A percentile compares a stretch with the other conserved stretches of the same genome.
Evolutionary conservation across 2,888 invertebrate genomes (phyloP).

Genomic region (Pollenia angustigena): DNA sequence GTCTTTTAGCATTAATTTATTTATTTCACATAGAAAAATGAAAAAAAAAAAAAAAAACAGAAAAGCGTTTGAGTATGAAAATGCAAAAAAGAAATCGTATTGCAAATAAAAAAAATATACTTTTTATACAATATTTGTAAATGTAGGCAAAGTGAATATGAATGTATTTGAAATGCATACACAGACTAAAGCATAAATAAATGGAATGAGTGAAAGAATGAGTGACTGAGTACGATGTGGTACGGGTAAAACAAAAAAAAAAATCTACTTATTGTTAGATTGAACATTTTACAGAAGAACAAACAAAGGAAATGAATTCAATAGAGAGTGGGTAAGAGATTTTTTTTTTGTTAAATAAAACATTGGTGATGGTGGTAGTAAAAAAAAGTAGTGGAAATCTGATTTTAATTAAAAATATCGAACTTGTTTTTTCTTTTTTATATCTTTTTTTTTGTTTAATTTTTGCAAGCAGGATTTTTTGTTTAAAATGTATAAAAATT

Average conservation of each 20-base stretch:
- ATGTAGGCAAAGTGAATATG: constrained; percentile 15
- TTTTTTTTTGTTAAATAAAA: constrained; percentile 36
- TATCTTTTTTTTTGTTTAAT: constrained; percentile 12
- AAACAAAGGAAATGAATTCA: constrained; percentile 60
- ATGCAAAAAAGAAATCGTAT: constrained; percentile 34
- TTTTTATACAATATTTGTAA: constrained; percentile 18
- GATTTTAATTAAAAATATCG: constrained; percentile 68
- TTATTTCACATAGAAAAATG: not conserved
- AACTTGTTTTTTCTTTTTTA: constrained; percentile 53
- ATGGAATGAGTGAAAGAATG: not conserved
- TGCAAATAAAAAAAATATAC: constrained; percentile 25
- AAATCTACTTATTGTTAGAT: constrained; percentile 49
- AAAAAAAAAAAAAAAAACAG: not conserved
- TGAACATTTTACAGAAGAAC: constrained; percentile 53
- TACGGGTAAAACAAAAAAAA: not conserved
- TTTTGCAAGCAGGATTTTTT: constrained; percentile 69
- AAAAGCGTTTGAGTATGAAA: constrained; percentile 27
- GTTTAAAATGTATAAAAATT: constrained; percentile 50
- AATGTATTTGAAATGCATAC: constrained; percentile 19
- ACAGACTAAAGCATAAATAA: constrained; percentile 8
- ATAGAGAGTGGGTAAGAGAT: constrained; percentile 21
- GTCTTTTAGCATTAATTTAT: constrained; percentile 30
- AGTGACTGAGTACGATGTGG: constrained; percentile 7
- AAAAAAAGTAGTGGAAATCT: constrained; percentile 66
- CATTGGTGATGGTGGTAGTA: constrained; percentile 47